Percentiles rank a stretch among this genome's conserved stretches.
Evolutionary conservation across 2,113 vertebrate genomes (phyloP).

Genomic region (Osmerus eperlanus): DNA sequence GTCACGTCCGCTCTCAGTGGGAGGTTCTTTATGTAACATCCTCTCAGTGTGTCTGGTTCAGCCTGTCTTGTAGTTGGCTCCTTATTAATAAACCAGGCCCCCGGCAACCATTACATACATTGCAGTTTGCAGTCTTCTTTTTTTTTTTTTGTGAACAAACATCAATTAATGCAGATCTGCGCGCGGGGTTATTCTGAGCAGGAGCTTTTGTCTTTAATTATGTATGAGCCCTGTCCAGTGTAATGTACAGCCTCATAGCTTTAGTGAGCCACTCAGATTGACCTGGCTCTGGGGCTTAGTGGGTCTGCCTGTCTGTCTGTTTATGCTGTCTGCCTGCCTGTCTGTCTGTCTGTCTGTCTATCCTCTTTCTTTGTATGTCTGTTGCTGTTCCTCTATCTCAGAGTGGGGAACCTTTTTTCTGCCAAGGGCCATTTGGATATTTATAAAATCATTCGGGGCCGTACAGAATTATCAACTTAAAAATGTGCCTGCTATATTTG

Average conservation of each 20-base stretch:
- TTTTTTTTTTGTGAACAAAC: constrained; percentile 55
- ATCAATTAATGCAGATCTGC: constrained; percentile 68
- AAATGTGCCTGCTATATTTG: too few species aligned
- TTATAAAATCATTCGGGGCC: too few species aligned
- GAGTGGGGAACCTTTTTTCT: too few species aligned
- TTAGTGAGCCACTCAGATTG: constrained; percentile 54
- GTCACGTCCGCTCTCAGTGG: constrained; percentile 8
- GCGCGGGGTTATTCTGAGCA: constrained; percentile 48
- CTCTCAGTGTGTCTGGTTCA: constrained; percentile 41
- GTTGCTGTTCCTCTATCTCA: constrained; percentile 5
- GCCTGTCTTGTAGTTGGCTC: constrained; percentile 57
- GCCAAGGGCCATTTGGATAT: too few species aligned
- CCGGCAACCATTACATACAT: constrained; percentile 67
- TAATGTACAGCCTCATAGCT: constrained; percentile 47
- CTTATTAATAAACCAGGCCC: constrained; percentile 71
- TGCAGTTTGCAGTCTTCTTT: constrained; percentile 50
- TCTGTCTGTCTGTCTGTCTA: background rate
- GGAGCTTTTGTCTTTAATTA: constrained; percentile 63
- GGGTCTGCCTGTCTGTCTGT: constrained; percentile 9
- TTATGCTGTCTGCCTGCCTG: background rate
- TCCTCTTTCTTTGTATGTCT: background rate
- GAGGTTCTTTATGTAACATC: constrained; percentile 58
- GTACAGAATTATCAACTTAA: too few species aligned
- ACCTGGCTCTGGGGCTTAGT: constrained; percentile 60
- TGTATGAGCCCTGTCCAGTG: constrained; percentile 55